Conservation (phyloP, 2,888 invertebrate genomes). For the Lagria hirta region DNA sequence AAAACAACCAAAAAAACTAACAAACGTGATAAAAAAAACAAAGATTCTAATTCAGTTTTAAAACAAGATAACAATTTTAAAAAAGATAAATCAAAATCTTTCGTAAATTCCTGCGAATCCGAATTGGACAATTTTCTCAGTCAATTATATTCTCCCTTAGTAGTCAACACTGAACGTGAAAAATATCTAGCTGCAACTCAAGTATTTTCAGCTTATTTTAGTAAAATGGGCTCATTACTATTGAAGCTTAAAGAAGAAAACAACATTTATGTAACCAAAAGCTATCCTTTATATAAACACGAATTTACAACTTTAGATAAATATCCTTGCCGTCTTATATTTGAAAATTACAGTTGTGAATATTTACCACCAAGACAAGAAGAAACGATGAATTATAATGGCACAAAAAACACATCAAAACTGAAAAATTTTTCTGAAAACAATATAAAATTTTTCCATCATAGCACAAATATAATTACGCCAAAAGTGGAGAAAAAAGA, state of each 20-base stretch:
- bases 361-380: too few relatives aligned
- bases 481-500: not conserved
- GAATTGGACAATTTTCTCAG: constrained; percentile 2
- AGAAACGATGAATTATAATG: too few relatives aligned
- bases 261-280: not conserved
- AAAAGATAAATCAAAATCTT: constrained; percentile 5
- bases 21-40: constrained; percentile 2
- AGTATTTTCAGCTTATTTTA: constrained; percentile 6
- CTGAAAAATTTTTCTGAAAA: too few relatives aligned
- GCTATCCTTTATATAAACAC: constrained; percentile 4
- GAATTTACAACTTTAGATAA: too few relatives aligned
- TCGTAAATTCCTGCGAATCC: constrained; percentile 6
- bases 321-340: too few relatives aligned
- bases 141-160: constrained; percentile 9
- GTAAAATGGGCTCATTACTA: constrained; percentile 12
- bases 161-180: constrained; percentile 8
- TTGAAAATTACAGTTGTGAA: too few relatives aligned
- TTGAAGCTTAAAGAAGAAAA: not conserved
- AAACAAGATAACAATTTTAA: constrained; percentile 1
- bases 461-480: too few relatives aligned
- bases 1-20: constrained; percentile 1
- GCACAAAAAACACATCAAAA: too few relatives aligned
- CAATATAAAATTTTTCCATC: too few relatives aligned
- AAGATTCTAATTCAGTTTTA: constrained; percentile 1
- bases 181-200: constrained; percentile 14